phyloP scores from a whole-genome alignment of 30 jellyfish, hydroid and myxozoan species.

The Hydractinia symbiolongicarpus region DNA sequence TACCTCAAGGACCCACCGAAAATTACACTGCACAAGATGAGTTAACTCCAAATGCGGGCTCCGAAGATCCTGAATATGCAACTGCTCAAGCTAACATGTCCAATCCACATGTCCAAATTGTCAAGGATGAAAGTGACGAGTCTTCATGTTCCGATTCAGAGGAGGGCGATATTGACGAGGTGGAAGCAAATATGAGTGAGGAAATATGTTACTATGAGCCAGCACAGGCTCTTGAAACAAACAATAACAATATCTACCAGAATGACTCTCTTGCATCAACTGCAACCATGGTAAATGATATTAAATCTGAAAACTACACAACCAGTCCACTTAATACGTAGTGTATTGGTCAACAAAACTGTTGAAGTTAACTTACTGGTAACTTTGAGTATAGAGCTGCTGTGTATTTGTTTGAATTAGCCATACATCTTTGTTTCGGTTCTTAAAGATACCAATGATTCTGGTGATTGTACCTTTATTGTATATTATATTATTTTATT shows the following conservation, averaged over 20 bases:
- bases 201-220: slow-evolving; percentile 16
- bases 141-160: slow-evolving; percentile 31
- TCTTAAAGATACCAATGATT: too few species aligned
- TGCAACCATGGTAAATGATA: background rate
- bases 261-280: background rate
- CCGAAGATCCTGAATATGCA: background rate
- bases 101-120: background rate
- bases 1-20: background rate
- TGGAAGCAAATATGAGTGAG: slow-evolving; percentile 31
- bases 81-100: background rate
- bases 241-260: background rate
- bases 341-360: background rate
- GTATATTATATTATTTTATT: too few species aligned
- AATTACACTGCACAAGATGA: background rate
- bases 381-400: too few species aligned
- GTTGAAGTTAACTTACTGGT: background rate
- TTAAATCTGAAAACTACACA: background rate
- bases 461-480: too few species aligned
- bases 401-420: too few species aligned
- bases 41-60: background rate
- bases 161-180: slow-evolving; percentile 25
- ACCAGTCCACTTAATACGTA: slow-evolving; percentile 1
- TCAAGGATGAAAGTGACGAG: slow-evolving; percentile 32
- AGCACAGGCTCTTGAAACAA: background rate
- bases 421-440: too few species aligned